Percentiles rank a stretch among this genome's conserved stretches.
Evolutionary conservation across 2,888 invertebrate species (phyloP).

Genomic region (Ormyrus pomaceus): DNA sequence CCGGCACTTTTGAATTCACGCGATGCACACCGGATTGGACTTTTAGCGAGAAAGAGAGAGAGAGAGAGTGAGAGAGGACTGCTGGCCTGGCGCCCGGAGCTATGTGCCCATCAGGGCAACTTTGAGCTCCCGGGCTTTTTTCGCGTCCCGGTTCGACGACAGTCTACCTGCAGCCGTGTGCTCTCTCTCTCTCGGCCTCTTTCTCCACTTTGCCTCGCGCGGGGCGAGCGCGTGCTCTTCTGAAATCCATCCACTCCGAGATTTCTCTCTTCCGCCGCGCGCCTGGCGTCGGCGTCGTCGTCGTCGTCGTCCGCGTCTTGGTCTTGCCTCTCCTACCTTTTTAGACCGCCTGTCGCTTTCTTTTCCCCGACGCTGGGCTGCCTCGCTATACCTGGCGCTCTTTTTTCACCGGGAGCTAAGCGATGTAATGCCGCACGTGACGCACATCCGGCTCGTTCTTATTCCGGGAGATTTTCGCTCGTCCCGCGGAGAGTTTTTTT

Average conservation of each 20-base stretch:
- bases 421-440: conserved; percentile 12
- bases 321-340: conserved; percentile 1
- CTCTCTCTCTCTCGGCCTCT: not conserved
- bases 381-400: no score
- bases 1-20: conserved; percentile 44
- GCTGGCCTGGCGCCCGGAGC: conserved; percentile 15
- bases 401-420: not conserved
- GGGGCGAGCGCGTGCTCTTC: conserved; percentile 9
- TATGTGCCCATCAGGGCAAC: conserved; percentile 6
- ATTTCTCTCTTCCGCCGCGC: conserved; percentile 13
- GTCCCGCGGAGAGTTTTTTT: no score
- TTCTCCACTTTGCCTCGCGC: conserved; percentile 24
- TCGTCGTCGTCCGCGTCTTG: no score
- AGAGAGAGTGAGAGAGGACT: conserved; percentile 8
- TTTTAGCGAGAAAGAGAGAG: conserved; percentile 19
- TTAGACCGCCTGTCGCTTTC: no score
- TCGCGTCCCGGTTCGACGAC: conserved; percentile 15
- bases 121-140: conserved; percentile 24
- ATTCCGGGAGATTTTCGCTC: no score
- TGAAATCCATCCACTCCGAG: conserved; percentile 42
- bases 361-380: no score
- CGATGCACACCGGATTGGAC: conserved; percentile 10
- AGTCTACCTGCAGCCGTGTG: not conserved
- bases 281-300: no score
- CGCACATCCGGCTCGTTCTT: not conserved